Conservation (phyloP, 2,888 invertebrate genomes). For the Oscheius sp. region DNA sequence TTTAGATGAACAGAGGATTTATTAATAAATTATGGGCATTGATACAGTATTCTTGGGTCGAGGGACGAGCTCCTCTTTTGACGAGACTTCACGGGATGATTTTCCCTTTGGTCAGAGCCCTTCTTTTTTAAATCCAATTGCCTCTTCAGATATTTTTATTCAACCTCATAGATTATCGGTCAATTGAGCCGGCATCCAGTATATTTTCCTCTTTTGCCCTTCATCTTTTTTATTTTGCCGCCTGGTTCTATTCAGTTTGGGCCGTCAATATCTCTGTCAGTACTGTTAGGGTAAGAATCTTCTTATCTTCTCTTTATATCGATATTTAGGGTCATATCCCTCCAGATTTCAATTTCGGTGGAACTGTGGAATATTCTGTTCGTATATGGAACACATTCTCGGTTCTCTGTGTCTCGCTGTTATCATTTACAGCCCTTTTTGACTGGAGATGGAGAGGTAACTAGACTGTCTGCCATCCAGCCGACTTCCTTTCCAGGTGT, state of each 20-base stretch:
- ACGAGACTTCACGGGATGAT: background rate
- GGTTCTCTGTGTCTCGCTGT: no score
- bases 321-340: conserved; percentile 10
- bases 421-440: background rate
- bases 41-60: no score
- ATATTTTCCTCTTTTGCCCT: background rate
- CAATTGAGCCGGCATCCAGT: background rate
- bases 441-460: conserved; percentile 8
- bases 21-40: no score
- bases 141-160: background rate
- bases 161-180: background rate
- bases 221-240: background rate
- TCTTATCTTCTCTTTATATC: background rate
- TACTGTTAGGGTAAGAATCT: background rate
- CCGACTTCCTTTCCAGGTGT: background rate
- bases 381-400: conserved; percentile 4
- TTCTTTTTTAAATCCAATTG: background rate
- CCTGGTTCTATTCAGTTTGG: conserved; percentile 9
- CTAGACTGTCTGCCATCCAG: background rate
- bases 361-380: background rate
- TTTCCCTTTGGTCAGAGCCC: background rate
- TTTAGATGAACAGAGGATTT: no score
- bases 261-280: background rate
- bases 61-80: background rate
- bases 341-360: conserved; percentile 11